Conservation (phyloP, 2,797 vertebrate species). For the Gadopsis bispinosus region DNA sequence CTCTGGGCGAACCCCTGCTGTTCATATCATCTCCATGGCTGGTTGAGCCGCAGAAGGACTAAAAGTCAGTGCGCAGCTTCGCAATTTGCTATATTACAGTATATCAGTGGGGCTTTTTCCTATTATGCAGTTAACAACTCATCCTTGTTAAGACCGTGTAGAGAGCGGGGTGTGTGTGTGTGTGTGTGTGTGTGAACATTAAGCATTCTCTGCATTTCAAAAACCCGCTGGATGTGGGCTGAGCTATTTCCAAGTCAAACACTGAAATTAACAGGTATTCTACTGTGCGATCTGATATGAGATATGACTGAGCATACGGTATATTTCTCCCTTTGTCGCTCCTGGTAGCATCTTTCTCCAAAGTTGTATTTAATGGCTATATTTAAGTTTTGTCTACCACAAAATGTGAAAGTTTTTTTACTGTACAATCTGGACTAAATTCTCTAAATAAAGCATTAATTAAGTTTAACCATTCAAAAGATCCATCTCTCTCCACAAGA, state of each 20-base stretch:
- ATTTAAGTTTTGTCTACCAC: background rate
- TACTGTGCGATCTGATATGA: no score
- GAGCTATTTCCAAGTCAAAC: background rate
- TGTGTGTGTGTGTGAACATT: constrained; percentile 2
- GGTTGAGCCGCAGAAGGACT: background rate
- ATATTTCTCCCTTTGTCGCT: background rate
- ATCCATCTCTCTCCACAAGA: constrained; percentile 15
- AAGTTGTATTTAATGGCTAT: background rate
- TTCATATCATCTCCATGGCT: constrained; percentile 10
- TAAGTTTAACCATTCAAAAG: constrained; percentile 29
- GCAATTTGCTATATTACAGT: constrained; percentile 7
- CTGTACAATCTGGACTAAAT: constrained; percentile 9
- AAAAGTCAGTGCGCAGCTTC: background rate
- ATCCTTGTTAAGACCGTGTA: background rate
- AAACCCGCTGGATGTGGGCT: background rate
- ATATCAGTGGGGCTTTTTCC: constrained; percentile 3
- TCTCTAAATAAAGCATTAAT: constrained; percentile 11
- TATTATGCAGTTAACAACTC: constrained; percentile 6
- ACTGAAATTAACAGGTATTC: no score
- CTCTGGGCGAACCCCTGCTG: background rate
- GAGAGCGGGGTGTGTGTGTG: background rate
- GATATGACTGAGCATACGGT: background rate
- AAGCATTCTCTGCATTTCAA: background rate
- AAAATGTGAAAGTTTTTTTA: background rate
- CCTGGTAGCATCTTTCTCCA: background rate